Base-by-base conservation (phyloP, 2,888 invertebrate species). In the Shargacucullia verbasci region DNA sequence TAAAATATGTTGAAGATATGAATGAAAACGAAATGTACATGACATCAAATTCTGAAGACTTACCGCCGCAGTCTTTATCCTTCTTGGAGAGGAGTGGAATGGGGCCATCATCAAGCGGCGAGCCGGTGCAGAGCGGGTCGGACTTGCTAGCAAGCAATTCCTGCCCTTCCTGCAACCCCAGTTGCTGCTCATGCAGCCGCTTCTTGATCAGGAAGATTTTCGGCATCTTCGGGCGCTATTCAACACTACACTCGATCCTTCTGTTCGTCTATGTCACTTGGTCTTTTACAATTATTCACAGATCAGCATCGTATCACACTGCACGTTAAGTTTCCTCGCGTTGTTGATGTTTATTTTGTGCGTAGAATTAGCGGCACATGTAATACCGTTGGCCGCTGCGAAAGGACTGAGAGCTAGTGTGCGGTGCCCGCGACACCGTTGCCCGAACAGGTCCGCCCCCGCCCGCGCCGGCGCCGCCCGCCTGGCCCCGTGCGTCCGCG, bases 181-280 rank as follows among this genome's bases (percentile, higher is more conserved):
- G 95, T 93, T 98, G 98, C 95, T 98, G 98, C 96, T 98, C 97
- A 81, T 97, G 97, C 95, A 98, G 95, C 88, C 98, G 96, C 91
- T 98, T 97, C 94, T 98, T 98, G 83, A 98, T 97, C 82, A 98
- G 94, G 94, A 98, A 98, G 92, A 98, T 98, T 95, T 98, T 98
- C 95, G 98, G 98, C 98, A 98, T 98, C 84, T 94, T 94, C 81
- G 71, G 70, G 82, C 75, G 79, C 83, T 85, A 83, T 65, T 71
- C 61, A 81, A 82, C 93, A 94, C 92, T 90, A 83, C 93, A 94
- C 93, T 90, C 78, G 84, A 90, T 91, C 88, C 90, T 83, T 85
- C 62, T 83, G 83, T 87, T 85, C 82, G 84, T 89, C 78, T 86
- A 76, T 87, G 77, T 88, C 90, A 91, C 92, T 84, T 79, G 83